These are phyloP conservation scores for Bicyclus anynana DNA, from an alignment of 1,140 invertebrate genomes.

Conservation along the genomic window DNA sequence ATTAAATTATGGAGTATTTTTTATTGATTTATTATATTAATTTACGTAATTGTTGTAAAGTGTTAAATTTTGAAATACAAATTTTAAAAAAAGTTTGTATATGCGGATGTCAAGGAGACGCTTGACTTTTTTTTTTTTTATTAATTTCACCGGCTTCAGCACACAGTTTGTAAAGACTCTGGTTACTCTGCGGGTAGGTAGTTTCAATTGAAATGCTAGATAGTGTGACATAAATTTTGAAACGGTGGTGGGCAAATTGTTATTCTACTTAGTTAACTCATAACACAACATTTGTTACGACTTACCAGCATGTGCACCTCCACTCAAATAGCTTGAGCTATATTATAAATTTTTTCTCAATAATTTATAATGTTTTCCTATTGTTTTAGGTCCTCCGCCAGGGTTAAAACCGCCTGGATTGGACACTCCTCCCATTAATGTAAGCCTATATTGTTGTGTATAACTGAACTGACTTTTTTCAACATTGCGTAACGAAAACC, in stretches of 20 bases:
- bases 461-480: too few relatives aligned
- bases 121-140: too few relatives aligned
- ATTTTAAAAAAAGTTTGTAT: too few relatives aligned
- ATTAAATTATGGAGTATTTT: too few relatives aligned
- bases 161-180: too few relatives aligned
- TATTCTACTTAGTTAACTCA: background rate
- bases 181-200: too few relatives aligned
- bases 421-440: slow-evolving; percentile 24
- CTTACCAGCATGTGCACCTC: background rate
- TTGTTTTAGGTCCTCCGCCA: slow-evolving; percentile 24
- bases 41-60: too few relatives aligned
- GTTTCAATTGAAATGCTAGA: background rate
- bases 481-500: too few relatives aligned
- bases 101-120: too few relatives aligned
- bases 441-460: slow-evolving; percentile 6
- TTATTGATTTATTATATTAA: too few relatives aligned
- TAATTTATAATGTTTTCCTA: background rate
- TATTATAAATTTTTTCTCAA: background rate
- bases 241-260: slow-evolving; percentile 1
- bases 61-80: too few relatives aligned
- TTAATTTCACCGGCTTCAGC: too few relatives aligned
- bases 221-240: background rate
- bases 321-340: background rate
- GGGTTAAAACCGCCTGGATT: slow-evolving; percentile 31
- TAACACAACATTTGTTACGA: slow-evolving; percentile 5